Evolutionary conservation across 1,140 invertebrate genomes (phyloP).

Genomic region (Chymomyza costata): DNA sequence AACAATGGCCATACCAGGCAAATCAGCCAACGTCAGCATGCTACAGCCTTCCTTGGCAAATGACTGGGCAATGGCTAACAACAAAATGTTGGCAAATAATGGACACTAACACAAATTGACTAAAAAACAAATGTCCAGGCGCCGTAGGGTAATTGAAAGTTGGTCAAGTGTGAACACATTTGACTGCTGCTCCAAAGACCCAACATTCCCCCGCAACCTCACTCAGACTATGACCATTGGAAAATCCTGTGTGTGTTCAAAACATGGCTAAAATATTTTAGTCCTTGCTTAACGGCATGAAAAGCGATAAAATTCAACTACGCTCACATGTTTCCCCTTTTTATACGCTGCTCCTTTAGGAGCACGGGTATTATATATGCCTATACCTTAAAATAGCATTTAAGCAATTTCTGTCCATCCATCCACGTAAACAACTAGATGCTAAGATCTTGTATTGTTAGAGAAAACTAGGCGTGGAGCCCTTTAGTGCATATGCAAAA

Average conservation of each 20-base stretch:
- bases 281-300: slow-evolving; percentile 39
- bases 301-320: slow-evolving; percentile 63
- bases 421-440: too few species aligned
- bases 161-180: slow-evolving; percentile 60
- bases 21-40: slow-evolving; percentile 30
- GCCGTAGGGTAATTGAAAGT: slow-evolving; percentile 63
- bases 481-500: too few species aligned
- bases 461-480: too few species aligned
- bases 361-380: too few species aligned
- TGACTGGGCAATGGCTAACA: slow-evolving; percentile 20
- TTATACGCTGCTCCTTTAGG: too few species aligned
- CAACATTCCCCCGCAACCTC: background rate
- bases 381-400: slow-evolving; percentile 23
- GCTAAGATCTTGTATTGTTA: too few species aligned
- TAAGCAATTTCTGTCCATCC: too few species aligned
- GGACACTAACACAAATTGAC: slow-evolving; percentile 23
- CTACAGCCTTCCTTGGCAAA: too few species aligned
- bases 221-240: too few species aligned
- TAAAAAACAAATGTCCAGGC: slow-evolving; percentile 17
- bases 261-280: slow-evolving; percentile 6
- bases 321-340: slow-evolving; percentile 25
- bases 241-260: background rate
- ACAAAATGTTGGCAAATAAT: slow-evolving; percentile 37
- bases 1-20: background rate
- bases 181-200: too few species aligned